phyloP scores from a whole-genome alignment of 2,888 invertebrate genomes.

The Cephus spinipes region DNA sequence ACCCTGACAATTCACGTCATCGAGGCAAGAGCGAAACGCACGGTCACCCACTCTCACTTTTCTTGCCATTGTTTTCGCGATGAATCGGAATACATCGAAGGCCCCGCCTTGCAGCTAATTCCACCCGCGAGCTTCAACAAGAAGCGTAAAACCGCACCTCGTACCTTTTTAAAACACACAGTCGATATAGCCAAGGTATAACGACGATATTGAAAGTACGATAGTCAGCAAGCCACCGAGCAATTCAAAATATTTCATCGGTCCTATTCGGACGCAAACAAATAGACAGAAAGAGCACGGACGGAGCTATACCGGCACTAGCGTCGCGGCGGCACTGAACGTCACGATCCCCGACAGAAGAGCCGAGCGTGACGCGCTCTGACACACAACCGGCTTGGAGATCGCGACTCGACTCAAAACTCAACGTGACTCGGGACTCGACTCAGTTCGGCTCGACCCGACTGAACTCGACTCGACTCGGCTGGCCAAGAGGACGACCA shows the following conservation, averaged over 20 bases:
- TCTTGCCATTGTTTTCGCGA: constrained; percentile 38
- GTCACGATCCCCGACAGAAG: neutral
- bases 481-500: constrained; percentile 46
- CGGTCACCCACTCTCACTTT: constrained; percentile 49
- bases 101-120: constrained; percentile 3
- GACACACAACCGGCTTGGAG: no score
- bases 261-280: no score
- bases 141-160: neutral
- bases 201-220: no score
- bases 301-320: neutral
- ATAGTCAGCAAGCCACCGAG: no score
- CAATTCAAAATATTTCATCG: no score
- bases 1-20: constrained; percentile 52
- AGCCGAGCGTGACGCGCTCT: no score
- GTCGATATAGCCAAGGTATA: no score
- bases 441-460: neutral
- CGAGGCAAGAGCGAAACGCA: constrained; percentile 43
- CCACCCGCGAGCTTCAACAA: no score
- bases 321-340: neutral
- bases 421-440: no score
- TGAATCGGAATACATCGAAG: constrained; percentile 10
- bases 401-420: no score
- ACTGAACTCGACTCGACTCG: neutral
- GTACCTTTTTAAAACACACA: no score
- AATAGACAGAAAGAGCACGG: no score